Conservation (phyloP, 2,797 vertebrate species). For the Hafferia zeledoni region DNA sequence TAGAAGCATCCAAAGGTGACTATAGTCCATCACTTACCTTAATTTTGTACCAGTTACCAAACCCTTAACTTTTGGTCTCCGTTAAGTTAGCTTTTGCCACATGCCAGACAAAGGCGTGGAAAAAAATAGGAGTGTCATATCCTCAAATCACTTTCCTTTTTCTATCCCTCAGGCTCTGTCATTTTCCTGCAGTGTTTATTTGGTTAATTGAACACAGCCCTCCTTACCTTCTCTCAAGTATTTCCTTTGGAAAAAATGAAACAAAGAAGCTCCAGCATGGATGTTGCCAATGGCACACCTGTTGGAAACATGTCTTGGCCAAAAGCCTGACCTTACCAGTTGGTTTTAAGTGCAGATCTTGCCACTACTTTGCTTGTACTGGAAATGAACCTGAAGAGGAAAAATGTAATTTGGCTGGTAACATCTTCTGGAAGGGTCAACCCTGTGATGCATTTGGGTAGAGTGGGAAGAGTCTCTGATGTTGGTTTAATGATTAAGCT, state of each 20-base stretch:
- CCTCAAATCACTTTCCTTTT: background rate
- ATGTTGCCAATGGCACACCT: background rate
- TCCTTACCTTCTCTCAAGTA: background rate
- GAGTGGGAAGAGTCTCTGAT: background rate
- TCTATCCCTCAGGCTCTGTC: background rate
- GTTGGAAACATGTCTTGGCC: background rate
- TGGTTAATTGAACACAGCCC: background rate
- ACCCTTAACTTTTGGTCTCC: background rate
- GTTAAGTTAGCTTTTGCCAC: background rate
- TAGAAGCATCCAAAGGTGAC: background rate
- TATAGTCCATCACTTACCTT: background rate
- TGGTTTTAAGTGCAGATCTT: background rate
- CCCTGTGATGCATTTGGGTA: background rate
- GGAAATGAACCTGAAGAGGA: background rate
- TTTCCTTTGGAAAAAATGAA: background rate
- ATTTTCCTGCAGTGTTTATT: background rate
- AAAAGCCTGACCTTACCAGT: background rate
- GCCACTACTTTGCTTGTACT: background rate
- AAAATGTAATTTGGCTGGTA: background rate
- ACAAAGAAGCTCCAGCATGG: background rate
- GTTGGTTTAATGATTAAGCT: conserved; percentile 29
- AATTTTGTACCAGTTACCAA: background rate
- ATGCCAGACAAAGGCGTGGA: background rate
- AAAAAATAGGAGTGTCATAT: background rate
- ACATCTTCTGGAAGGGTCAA: background rate